Conservation (phyloP, 2,888 invertebrate genomes). For the Ommatoiulus sabulosus region DNA sequence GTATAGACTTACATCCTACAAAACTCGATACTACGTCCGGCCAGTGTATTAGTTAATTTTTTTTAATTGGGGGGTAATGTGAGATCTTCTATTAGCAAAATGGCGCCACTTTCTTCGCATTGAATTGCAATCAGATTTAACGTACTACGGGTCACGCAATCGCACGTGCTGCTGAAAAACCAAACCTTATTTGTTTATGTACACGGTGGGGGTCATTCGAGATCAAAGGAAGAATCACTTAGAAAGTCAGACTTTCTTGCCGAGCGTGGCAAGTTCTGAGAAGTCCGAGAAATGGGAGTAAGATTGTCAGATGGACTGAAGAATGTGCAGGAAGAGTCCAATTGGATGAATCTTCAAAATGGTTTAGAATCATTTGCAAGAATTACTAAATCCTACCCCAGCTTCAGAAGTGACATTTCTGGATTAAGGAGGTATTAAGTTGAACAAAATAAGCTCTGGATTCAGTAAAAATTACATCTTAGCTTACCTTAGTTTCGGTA, state of each 20-base stretch:
- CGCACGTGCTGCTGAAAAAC: background rate
- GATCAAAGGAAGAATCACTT: background rate
- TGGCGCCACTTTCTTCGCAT: conserved; percentile 32
- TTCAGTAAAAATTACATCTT: no score
- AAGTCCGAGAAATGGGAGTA: background rate
- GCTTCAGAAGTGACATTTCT: no score
- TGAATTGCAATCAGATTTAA: background rate
- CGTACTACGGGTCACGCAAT: background rate
- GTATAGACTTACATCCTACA: background rate
- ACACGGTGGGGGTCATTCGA: conserved; percentile 27
- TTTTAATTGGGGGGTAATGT: background rate
- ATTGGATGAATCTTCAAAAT: no score
- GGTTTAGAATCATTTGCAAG: no score
- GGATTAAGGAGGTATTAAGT: no score
- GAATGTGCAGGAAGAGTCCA: no score
- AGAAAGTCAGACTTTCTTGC: background rate
- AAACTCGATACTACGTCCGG: background rate
- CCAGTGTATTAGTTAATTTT: background rate
- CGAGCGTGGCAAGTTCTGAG: background rate
- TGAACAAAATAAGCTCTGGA: no score
- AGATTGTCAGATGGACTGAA: background rate
- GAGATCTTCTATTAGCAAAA: background rate
- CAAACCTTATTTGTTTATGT: background rate
- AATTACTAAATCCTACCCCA: no score
- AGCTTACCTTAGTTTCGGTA: no score